These are phyloP conservation scores for Ricordea florida DNA, from an alignment of 92 coral and sea anemone species.

Conservation along the genomic window DNA sequence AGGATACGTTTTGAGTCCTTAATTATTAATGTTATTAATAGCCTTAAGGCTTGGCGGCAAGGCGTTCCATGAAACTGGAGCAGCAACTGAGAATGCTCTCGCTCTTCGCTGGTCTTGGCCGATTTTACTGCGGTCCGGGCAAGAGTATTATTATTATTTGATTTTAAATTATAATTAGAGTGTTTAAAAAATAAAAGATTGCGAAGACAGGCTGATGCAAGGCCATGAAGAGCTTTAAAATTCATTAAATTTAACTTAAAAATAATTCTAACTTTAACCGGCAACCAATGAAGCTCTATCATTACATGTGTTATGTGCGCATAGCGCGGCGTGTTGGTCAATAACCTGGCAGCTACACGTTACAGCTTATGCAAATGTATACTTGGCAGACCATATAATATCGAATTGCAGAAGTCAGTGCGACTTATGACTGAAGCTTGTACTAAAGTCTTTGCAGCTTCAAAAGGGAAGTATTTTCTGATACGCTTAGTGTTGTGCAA, in stretches of 20 bases:
- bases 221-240: slow-evolving; percentile 42
- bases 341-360: slow-evolving; percentile 47
- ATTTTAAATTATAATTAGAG: no score
- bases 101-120: no score
- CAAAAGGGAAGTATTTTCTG: slow-evolving; percentile 15
- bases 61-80: no score
- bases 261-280: slow-evolving; percentile 30
- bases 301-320: slow-evolving; percentile 33
- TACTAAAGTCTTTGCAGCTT: slow-evolving; percentile 23
- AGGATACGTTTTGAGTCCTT: no score
- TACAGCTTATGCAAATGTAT: slow-evolving; percentile 22
- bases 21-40: no score
- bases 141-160: no score
- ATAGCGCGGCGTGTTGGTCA: slow-evolving; percentile 15
- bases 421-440: slow-evolving; percentile 43
- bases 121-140: no score
- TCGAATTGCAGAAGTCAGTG: slow-evolving; percentile 57
- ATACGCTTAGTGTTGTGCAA: slow-evolving; percentile 38
- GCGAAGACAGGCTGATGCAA: slow-evolving; percentile 36
- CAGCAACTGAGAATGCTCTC: no score
- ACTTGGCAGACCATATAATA: slow-evolving; percentile 57
- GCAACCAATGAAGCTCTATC: slow-evolving; percentile 32
- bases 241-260: slow-evolving; percentile 21
- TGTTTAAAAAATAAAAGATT: no score
- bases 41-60: no score